These are phyloP conservation scores for Ennomos erosarius DNA, from an alignment of 2,888 invertebrate species.

Conservation along the genomic window DNA sequence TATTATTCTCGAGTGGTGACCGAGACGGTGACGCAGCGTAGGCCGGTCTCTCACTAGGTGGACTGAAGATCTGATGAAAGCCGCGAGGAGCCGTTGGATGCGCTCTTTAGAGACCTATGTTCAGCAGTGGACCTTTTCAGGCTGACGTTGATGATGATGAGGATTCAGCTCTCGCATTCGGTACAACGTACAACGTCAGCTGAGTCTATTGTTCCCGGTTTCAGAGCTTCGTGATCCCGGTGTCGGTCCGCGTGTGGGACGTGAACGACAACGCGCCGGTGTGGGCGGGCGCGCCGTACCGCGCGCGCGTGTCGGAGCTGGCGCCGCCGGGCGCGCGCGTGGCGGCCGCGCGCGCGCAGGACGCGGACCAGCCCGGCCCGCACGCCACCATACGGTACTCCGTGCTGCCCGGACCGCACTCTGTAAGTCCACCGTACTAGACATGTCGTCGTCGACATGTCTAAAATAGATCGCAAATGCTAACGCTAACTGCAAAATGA, in stretches of 20 bases:
- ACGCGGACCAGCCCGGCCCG: constrained; percentile 95
- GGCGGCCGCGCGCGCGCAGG: constrained; percentile 91
- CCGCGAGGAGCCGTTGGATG: no score
- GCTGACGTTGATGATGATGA: no score
- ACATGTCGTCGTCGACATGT: no score
- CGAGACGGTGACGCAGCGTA: no score
- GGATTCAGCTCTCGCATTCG: no score
- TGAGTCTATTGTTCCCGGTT: constrained; percentile 10
- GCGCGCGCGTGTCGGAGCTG: constrained; percentile 93
- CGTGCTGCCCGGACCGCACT: constrained; percentile 91
- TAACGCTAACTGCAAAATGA: no score
- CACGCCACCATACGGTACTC: constrained; percentile 94
- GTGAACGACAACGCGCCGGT: constrained; percentile 95
- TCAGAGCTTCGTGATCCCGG: constrained; percentile 91
- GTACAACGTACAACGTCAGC: not conserved
- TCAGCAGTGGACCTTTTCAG: no score
- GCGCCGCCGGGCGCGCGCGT: constrained; percentile 89
- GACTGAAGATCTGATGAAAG: no score
- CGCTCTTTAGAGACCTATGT: no score
- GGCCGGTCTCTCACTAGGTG: no score
- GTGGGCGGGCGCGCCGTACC: constrained; percentile 93
- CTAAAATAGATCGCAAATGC: no score
- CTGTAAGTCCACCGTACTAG: constrained; percentile 73
- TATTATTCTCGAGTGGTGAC: no score
- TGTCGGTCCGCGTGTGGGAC: constrained; percentile 94